These are phyloP conservation scores for Muraenolepis orangiensis DNA, from an alignment of 2,797 vertebrate genomes.

Conservation along the genomic window DNA sequence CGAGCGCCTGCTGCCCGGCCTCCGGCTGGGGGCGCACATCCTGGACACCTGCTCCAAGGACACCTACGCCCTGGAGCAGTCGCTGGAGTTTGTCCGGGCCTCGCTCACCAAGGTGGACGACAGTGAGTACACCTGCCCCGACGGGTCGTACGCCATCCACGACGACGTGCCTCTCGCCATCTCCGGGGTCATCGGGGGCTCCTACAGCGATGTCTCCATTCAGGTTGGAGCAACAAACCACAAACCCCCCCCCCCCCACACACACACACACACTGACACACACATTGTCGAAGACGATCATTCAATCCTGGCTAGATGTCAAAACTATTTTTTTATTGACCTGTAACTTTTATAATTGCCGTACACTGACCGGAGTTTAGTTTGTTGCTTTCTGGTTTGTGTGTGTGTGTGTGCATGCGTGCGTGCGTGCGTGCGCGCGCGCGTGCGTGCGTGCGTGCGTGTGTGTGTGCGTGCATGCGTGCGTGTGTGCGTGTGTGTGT, in stretches of 20 bases:
- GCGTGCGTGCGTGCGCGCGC: too few relatives aligned
- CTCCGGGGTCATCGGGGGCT: slow-evolving; percentile 95
- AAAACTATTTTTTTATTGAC: slow-evolving; percentile 8
- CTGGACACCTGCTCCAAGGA: slow-evolving; percentile 98
- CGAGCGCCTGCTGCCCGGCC: slow-evolving; percentile 83
- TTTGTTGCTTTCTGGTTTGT: slow-evolving; percentile 1
- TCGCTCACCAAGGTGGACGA: slow-evolving; percentile 93
- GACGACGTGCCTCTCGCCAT: slow-evolving; percentile 91
- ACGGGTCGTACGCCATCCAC: slow-evolving; percentile 92
- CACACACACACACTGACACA: too few relatives aligned
- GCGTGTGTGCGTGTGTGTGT: too few relatives aligned
- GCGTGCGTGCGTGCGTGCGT: too few relatives aligned
- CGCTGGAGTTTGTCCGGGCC: slow-evolving; percentile 93
- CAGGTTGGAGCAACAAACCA: slow-evolving; percentile 83
- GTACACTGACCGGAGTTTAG: slow-evolving; percentile 7
- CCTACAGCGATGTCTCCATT: slow-evolving; percentile 97
- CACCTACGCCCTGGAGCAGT: slow-evolving; percentile 96
- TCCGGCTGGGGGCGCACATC: slow-evolving; percentile 90
- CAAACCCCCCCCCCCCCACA: neutral
- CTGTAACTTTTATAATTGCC: slow-evolving; percentile 14
- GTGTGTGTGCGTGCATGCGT: too few relatives aligned
- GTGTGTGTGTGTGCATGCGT: neutral
- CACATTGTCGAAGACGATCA: neutral
- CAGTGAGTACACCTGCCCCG: slow-evolving; percentile 93
- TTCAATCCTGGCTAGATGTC: neutral